Percentiles rank a stretch among this genome's conserved stretches.
phyloP scores from a whole-genome alignment of 2,888 invertebrate species.

The Phyto melanocephala region DNA sequence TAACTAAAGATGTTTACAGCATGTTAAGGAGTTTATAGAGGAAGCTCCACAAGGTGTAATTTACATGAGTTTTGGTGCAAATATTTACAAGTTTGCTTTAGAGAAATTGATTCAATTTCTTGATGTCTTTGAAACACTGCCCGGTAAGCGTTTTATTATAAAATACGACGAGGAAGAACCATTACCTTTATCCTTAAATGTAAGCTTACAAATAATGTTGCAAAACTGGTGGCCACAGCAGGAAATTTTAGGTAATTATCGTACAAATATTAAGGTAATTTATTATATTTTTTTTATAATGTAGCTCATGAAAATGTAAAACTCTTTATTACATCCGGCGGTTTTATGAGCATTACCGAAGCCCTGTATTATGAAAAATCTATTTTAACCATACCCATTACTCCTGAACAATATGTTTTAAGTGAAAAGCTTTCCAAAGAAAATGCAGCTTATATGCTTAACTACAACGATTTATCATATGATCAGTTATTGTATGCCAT shows the following conservation, averaged over 20 bases:
- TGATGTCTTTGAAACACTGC: slow-evolving; percentile 73
- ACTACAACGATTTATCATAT: slow-evolving; percentile 77
- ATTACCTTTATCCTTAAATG: slow-evolving; percentile 74
- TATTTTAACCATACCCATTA: slow-evolving; percentile 80
- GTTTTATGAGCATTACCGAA: slow-evolving; percentile 81
- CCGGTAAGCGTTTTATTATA: slow-evolving; percentile 78
- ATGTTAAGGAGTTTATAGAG: slow-evolving; percentile 75
- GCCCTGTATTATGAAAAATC: slow-evolving; percentile 80
- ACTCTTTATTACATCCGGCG: slow-evolving; percentile 82
- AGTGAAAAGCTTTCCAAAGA: slow-evolving; percentile 77
- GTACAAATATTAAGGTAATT: background rate
- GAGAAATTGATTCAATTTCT: slow-evolving; percentile 74
- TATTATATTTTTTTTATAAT: slow-evolving; percentile 54
- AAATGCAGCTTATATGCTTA: slow-evolving; percentile 77
- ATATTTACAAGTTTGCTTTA: slow-evolving; percentile 74
- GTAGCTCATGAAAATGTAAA: slow-evolving; percentile 81
- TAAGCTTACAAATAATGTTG: slow-evolving; percentile 71
- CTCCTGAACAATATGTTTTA: slow-evolving; percentile 80
- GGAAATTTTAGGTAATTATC: slow-evolving; percentile 74
- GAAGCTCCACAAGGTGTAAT: slow-evolving; percentile 77
- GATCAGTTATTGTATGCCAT: slow-evolving; percentile 77
- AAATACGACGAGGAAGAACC: slow-evolving; percentile 79
- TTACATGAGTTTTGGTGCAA: slow-evolving; percentile 79
- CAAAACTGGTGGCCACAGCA: slow-evolving; percentile 78
- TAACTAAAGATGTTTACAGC: slow-evolving; percentile 63